Evolutionary conservation across 2,797 vertebrate genomes (phyloP).

Genomic region (Danio jaintianensis): DNA sequence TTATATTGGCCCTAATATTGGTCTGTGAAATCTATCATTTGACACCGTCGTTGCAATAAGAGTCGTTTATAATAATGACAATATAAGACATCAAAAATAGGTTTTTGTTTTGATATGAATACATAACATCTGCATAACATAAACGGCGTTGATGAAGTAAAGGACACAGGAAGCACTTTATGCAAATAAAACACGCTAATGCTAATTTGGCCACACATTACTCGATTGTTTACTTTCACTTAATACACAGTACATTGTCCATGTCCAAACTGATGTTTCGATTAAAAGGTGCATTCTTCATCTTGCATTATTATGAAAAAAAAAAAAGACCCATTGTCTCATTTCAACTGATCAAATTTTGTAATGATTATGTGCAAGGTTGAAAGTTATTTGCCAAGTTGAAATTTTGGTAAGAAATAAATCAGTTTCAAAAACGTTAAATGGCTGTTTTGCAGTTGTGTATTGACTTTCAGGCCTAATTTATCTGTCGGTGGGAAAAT

Average conservation of each 20-base stretch:
- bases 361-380: conserved; percentile 55
- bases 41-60: neutral
- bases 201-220: neutral
- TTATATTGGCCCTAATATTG: neutral
- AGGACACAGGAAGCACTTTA: conserved; percentile 15
- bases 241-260: neutral
- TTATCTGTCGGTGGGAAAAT: conserved; percentile 57
- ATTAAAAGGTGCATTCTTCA: conserved; percentile 56
- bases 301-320: conserved; percentile 41
- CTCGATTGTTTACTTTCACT: neutral
- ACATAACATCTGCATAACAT: neutral
- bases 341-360: conserved; percentile 51
- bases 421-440: conserved; percentile 42
- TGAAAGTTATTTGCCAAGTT: conserved; percentile 28
- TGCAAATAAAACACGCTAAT: neutral
- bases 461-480: conserved; percentile 53
- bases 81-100: neutral
- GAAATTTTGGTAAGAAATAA: conserved; percentile 39
- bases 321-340: conserved; percentile 47
- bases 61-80: neutral
- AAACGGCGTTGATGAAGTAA: neutral
- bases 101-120: neutral
- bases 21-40: neutral
- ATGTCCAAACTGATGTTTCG: conserved; percentile 28
- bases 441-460: conserved; percentile 56